phyloP scores from a whole-genome alignment of 1,140 invertebrate species.

The Andrena cerasifolii region DNA sequence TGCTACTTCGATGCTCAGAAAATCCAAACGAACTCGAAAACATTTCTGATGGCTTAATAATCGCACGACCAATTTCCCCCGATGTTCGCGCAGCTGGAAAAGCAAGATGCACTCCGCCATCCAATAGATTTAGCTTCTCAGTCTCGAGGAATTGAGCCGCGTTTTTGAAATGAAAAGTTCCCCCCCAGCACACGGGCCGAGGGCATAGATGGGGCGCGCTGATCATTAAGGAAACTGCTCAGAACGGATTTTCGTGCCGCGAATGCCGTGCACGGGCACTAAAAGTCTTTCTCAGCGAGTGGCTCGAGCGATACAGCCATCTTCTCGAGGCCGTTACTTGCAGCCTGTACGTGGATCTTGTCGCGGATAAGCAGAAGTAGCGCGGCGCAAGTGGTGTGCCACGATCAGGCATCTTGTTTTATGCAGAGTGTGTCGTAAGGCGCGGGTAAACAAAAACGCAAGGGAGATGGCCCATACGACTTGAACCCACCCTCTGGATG shows the following conservation, averaged over 20 bases:
- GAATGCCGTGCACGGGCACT: not conserved
- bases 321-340: constrained; percentile 46
- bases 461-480: no score
- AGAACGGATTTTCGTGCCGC: not conserved
- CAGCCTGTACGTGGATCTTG: constrained; percentile 49
- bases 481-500: no score
- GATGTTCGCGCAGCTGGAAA: no score
- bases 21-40: no score
- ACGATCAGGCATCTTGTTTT: constrained; percentile 51
- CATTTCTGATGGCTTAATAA: no score
- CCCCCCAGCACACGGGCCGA: no score
- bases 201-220: not conserved
- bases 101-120: no score
- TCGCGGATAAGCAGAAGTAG: constrained; percentile 46
- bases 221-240: constrained; percentile 12
- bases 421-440: constrained; percentile 41
- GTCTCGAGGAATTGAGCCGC: not conserved
- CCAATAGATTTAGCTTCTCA: no score
- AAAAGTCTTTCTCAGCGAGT: constrained; percentile 2
- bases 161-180: not conserved
- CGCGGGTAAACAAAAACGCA: not conserved
- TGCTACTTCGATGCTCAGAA: no score
- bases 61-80: no score
- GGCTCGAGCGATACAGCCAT: constrained; percentile 6
- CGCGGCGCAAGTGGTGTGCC: constrained; percentile 15